Evolutionary conservation across 2,797 vertebrate species (phyloP).

Genomic region (Notolabrus celidotus): DNA sequence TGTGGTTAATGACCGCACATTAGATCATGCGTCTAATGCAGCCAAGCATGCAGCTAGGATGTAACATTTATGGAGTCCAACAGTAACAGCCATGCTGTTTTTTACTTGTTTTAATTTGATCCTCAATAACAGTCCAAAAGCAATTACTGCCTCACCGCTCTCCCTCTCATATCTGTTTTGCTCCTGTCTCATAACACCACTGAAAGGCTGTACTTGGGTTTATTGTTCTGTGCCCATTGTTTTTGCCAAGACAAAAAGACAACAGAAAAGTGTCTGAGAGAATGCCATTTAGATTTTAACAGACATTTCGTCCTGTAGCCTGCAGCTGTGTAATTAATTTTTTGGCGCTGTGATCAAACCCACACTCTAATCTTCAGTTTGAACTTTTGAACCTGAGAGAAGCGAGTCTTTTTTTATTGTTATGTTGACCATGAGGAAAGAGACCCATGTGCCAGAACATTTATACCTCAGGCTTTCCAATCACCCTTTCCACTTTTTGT

Average conservation of each 20-base stretch:
- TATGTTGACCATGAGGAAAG: conserved; percentile 10
- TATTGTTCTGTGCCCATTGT: conserved; percentile 31
- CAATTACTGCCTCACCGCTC: conserved; percentile 40
- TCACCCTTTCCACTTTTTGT: conserved; percentile 26
- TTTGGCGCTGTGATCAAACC: conserved; percentile 22
- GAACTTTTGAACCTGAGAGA: conserved; percentile 44
- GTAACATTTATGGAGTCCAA: conserved; percentile 38
- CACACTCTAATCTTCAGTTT: conserved; percentile 31
- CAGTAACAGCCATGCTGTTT: conserved; percentile 30
- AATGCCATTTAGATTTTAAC: conserved; percentile 10
- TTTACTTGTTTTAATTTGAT: conserved; percentile 51
- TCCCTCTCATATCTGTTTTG: conserved; percentile 26
- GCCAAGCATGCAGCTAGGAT: conserved; percentile 32
- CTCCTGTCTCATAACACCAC: conserved; percentile 33
- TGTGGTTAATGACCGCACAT: conserved; percentile 45
- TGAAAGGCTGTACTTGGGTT: conserved; percentile 6
- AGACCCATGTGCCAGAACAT: conserved; percentile 5
- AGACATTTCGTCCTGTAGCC: conserved; percentile 7
- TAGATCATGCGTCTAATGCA: conserved; percentile 39
- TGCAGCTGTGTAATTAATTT: conserved; percentile 31
- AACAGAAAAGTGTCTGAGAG: conserved; percentile 4
- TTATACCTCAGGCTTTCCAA: conserved; percentile 31
- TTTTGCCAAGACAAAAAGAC: conserved; percentile 23
- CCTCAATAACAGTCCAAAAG: conserved; percentile 49
- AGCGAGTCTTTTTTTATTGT: conserved; percentile 11